These are phyloP conservation scores for Etheostoma spectabile DNA, from an alignment of 2,113 vertebrate genomes.

Conservation along the genomic window DNA sequence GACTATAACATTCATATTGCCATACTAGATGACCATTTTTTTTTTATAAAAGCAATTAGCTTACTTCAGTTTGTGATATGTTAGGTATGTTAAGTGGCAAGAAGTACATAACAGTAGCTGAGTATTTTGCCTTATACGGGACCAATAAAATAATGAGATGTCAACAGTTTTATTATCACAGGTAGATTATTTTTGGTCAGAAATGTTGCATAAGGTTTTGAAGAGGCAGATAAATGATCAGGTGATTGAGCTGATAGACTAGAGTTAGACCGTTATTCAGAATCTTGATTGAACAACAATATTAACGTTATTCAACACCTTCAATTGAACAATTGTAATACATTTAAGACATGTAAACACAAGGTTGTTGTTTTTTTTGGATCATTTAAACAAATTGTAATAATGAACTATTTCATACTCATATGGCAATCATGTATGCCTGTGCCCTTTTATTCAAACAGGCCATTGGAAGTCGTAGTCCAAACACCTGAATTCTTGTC, in stretches of 20 bases:
- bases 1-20: no score
- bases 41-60: no score
- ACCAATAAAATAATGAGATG: not conserved
- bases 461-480: constrained; percentile 11
- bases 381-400: not conserved
- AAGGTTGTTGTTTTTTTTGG: not conserved
- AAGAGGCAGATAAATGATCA: not conserved
- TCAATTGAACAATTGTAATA: not conserved
- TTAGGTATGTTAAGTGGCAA: no score
- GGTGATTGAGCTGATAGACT: not conserved
- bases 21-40: no score
- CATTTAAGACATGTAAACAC: not conserved
- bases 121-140: not conserved
- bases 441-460: constrained; percentile 15
- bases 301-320: not conserved
- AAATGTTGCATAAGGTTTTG: not conserved
- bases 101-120: not conserved
- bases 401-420: not conserved
- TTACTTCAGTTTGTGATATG: no score
- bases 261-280: not conserved
- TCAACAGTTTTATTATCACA: constrained; percentile 6
- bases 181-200: not conserved
- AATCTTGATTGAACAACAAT: not conserved
- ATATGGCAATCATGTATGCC: constrained; percentile 5
- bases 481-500: constrained; percentile 59